Evolutionary conservation across 2,797 vertebrate species (phyloP), one percentile per base, ranked within the genome.

Genomic region (Rhabdomys pumilio): DNA sequence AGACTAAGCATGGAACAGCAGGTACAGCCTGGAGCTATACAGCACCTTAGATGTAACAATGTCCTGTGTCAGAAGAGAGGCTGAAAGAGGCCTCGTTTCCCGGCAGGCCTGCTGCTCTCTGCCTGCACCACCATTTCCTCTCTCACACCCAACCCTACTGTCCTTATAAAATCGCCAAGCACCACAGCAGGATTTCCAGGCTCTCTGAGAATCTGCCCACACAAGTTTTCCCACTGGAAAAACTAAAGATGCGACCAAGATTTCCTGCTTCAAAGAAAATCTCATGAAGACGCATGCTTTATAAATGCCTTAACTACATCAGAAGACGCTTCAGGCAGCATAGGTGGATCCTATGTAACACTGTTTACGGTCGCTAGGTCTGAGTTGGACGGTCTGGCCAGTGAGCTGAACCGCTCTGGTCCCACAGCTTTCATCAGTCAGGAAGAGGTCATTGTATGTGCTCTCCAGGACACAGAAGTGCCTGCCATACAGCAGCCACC

Each of bases 91-190:
- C 57, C 10, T 44, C 20, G 3, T 24, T 41, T 38, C 69, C 81
- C 0, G 0, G 17, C 13, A 13, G n/a, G 11, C 53, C 47, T 44
- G 57, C 31, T 63, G 47, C 61, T 22, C 17, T 6, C n/a, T 53
- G 20, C n/a, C 34, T 57, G 31, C 14, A 65, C 8, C 1, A 4
- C 22, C 41, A 26, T 41, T 73, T 55, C 44, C 31, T 82, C 63
- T 22, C 53, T 29, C 19, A 0, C 5, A 67, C 57, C 26, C 9
- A 9, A 69, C 0, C 47, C 77, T 20, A 24, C 44, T 38, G 6
- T 65, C 47, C 53, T 57, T 65, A 75, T 17, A 61, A 63, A 84
- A 84, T 47, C 44, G 14, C 38, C 81, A 84, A 61, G 41, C 41
- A 84, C 41, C 41, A 44, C 61, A 84, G n/a, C 13, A 84, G 41